A percentile compares a stretch with the other conserved stretches of the same genome.
These are phyloP conservation scores for Avahi laniger DNA, from an alignment of 2,797 vertebrate genomes.

Conservation along the genomic window DNA sequence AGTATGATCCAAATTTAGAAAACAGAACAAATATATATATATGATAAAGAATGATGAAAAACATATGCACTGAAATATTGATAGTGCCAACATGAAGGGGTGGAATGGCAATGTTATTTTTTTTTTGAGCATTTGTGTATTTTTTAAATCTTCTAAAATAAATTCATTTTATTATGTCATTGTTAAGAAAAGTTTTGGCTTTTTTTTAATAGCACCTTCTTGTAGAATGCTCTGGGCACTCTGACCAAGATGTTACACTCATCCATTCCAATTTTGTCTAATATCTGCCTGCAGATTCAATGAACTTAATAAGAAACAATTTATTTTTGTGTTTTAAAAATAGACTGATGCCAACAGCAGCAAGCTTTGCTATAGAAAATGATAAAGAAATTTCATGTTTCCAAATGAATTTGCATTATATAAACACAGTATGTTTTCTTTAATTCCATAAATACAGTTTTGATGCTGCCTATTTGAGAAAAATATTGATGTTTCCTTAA, in stretches of 20 bases:
- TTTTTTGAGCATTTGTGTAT: background rate
- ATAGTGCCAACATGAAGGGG: background rate
- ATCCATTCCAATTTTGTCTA: background rate
- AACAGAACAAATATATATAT: background rate
- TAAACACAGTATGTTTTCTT: constrained; percentile 54
- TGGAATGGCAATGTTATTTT: background rate
- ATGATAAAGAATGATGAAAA: background rate
- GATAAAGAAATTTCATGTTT: constrained; percentile 51
- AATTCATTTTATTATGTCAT: constrained; percentile 20
- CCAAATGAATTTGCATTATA: constrained; percentile 51
- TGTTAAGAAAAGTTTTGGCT: background rate
- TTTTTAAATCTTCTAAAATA: background rate
- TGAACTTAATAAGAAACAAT: constrained; percentile 49
- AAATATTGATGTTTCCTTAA: constrained; percentile 65
- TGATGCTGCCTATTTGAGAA: constrained; percentile 52
- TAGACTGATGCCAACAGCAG: constrained; percentile 43
- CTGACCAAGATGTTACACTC: constrained; percentile 3
- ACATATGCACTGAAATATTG: background rate
- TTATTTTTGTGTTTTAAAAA: constrained; percentile 68
- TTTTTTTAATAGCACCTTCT: background rate
- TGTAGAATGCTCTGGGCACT: background rate
- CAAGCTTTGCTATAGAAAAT: constrained; percentile 51
- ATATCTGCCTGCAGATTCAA: constrained; percentile 5
- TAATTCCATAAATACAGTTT: constrained; percentile 70
- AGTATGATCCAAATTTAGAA: background rate